Evolutionary conservation across 53 echinoderm and acorn worm species (phyloP).

Genomic region (Temnopleurus reevesii): DNA sequence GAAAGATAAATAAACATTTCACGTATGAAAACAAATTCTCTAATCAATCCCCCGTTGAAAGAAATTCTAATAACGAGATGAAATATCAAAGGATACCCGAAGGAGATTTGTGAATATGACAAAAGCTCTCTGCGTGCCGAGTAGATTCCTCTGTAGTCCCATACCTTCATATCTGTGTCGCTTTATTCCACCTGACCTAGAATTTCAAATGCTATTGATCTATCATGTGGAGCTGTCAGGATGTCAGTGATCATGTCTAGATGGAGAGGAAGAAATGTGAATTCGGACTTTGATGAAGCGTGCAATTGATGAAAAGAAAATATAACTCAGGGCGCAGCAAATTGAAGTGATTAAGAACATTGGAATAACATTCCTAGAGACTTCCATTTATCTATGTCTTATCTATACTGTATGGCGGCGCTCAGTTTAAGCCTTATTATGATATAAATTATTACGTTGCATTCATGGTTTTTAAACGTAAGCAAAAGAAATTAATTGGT

Average conservation of each 20-base stretch:
- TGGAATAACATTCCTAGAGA: not conserved
- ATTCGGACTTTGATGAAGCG: not conserved
- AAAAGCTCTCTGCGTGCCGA: not conserved
- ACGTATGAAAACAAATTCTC: not conserved
- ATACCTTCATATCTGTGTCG: not conserved
- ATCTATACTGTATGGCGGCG: no score
- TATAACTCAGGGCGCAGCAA: not conserved
- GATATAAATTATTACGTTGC: not conserved
- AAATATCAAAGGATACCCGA: no score
- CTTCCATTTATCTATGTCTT: no score
- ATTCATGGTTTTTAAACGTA: not conserved
- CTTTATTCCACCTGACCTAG: not conserved
- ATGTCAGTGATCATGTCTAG: not conserved
- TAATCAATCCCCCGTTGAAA: not conserved
- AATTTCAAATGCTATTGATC: not conserved
- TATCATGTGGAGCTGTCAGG: not conserved
- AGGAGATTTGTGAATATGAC: no score
- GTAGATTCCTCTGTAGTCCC: not conserved
- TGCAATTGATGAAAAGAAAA: conserved; percentile 5
- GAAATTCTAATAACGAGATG: no score
- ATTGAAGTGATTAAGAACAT: not conserved
- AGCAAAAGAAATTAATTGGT: not conserved
- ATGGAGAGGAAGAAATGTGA: not conserved
- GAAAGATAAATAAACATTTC: no score
- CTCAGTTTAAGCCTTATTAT: not conserved